phyloP scores from a whole-genome alignment of 2,888 invertebrate genomes.

The Noctua janthe region DNA sequence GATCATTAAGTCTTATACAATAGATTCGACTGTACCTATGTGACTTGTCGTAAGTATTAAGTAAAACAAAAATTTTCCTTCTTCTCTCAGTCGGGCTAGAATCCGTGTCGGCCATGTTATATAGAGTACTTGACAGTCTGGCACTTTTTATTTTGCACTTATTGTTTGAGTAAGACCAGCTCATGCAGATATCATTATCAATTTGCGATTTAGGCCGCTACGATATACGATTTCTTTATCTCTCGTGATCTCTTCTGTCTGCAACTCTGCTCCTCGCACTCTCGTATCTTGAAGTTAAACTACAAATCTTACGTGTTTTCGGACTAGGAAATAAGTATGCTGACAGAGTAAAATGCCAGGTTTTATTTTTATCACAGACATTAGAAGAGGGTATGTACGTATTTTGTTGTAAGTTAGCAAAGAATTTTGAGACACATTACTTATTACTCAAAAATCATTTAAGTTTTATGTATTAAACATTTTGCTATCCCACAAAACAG shows the following conservation, averaged over 20 bases:
- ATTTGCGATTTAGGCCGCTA: background rate
- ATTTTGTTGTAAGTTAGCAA: background rate
- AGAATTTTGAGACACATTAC: background rate
- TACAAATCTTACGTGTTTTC: background rate
- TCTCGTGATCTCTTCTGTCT: background rate
- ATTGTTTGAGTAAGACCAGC: background rate
- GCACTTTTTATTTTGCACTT: background rate
- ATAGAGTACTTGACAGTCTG: background rate
- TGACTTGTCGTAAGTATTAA: background rate
- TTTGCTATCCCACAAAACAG: background rate
- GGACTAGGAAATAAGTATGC: background rate
- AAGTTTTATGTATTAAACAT: background rate
- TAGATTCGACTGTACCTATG: background rate
- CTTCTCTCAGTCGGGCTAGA: background rate
- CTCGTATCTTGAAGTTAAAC: background rate
- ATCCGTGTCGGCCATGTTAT: background rate
- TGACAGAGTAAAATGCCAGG: background rate
- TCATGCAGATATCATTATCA: background rate
- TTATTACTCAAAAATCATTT: background rate
- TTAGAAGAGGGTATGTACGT: background rate
- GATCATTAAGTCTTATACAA: background rate
- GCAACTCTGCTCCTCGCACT: background rate
- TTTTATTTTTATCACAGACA: background rate
- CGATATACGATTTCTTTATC: background rate
- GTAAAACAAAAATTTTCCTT: background rate